These are phyloP conservation scores for Ageneiosus marmoratus DNA, from an alignment of 2,113 vertebrate genomes.

Conservation along the genomic window DNA sequence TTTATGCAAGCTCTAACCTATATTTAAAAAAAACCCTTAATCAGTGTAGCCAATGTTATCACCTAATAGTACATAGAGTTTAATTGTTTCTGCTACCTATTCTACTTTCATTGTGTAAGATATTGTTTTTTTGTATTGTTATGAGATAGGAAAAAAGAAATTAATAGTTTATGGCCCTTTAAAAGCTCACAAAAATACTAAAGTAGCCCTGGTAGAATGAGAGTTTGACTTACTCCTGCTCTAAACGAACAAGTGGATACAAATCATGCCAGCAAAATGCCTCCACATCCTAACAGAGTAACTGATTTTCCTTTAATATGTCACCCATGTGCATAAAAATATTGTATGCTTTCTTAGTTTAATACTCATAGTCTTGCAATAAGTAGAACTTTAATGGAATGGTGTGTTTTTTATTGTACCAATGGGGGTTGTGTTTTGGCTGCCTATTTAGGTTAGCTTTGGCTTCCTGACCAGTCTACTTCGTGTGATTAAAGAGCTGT, in stretches of 20 bases:
- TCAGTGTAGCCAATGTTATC: not conserved
- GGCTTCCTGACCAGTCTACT: conserved; percentile 81
- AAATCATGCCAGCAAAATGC: not conserved
- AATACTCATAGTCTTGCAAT: not conserved
- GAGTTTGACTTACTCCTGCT: not conserved
- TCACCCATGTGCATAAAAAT: not conserved
- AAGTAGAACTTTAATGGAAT: not conserved
- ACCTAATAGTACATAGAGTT: not conserved
- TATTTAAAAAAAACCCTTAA: not conserved
- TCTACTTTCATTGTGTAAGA: not conserved
- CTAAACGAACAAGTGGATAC: not conserved
- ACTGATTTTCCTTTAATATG: not conserved
- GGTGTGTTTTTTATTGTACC: not conserved
- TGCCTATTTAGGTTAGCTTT: conserved; percentile 77
- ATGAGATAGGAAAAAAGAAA: not conserved
- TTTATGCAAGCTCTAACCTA: not conserved
- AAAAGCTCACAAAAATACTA: not conserved
- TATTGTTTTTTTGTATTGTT: not conserved
- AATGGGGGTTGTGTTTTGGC: not conserved
- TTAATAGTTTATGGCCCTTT: not conserved
- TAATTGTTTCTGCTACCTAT: not conserved
- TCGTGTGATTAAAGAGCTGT: conserved; percentile 68
- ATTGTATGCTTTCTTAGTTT: not conserved
- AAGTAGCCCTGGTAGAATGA: not conserved
- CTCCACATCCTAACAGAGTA: not conserved